Evolutionary conservation across 2,888 invertebrate genomes (phyloP), one percentile per base, ranked within the genome.

Genomic region (Diaprepes abbreviatus): DNA sequence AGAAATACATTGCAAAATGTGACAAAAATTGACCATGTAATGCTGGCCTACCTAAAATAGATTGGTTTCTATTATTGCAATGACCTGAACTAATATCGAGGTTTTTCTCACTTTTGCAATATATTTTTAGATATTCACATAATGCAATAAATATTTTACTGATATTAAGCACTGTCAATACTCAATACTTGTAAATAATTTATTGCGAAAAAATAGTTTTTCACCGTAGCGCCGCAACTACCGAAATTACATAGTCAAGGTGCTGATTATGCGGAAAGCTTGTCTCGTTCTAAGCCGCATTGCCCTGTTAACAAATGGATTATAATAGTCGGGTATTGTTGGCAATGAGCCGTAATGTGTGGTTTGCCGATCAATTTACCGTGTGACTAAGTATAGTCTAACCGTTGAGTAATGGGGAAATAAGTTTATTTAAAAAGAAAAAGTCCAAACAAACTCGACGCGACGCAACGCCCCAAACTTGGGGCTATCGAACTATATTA

Each of bases 231-330:
- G 33, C 54, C 50, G 50, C 64, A 64, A 64, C 64, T 69, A 64
- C 59, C 63, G 63, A 69, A 69, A 69, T 64, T 69, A 69, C 58
- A 64, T 63, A 63, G 68, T 31, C 43, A 54, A 60, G 35, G 33
- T 40, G 59, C 64, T 58, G 60, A 67, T 67, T 67, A 67, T 67
- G 67, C 67, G 54, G 54, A 54, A 54, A 62, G 67, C 52, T 50
- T 38, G 63, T 63, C 63, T 63, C 63, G 57, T 43, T 52, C 43
- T 62, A 52, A 55, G 52, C 65, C 64, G 70, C 65, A 59, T 54
- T 65, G 70, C 70, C 52, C 70, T 58, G 70, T 70, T 70, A 70
- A 70, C 70, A 70, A 70, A 70, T 70, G 70, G 70, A 55, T 59
- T 50, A 59, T 70, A 70, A 70, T 70, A 60, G 65, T 43, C 21